Percentiles rank a stretch among this genome's conserved stretches.
Evolutionary conservation across 1,140 invertebrate genomes (phyloP).

Genomic region (Augochlora pura): DNA sequence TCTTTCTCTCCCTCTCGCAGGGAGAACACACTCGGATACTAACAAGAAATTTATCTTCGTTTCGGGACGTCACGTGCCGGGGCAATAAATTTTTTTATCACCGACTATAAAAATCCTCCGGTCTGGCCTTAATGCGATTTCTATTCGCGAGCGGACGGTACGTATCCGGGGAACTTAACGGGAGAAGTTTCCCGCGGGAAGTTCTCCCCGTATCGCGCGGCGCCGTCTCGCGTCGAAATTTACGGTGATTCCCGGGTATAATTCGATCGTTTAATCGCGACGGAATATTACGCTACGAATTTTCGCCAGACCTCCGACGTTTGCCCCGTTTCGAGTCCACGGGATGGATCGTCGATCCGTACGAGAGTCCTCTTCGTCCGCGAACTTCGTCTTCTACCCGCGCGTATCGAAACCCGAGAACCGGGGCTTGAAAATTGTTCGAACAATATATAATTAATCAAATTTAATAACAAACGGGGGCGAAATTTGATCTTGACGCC

Average conservation of each 20-base stretch:
- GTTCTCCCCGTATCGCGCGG: background rate
- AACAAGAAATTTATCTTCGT: conserved; percentile 50
- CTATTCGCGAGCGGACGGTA: conserved; percentile 29
- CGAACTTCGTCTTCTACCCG: no score
- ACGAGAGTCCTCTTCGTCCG: background rate
- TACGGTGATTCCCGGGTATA: background rate
- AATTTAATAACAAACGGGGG: no score
- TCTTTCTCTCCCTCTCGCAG: no score
- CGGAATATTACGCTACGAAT: background rate
- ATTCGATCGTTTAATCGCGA: background rate
- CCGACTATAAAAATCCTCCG: conserved; percentile 34
- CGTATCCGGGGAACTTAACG: background rate
- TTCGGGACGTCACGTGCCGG: conserved; percentile 31
- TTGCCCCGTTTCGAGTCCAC: background rate
- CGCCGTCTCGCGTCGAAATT: background rate
- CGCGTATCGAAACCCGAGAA: no score
- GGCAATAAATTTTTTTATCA: conserved; percentile 53
- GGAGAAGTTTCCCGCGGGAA: background rate
- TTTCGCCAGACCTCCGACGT: conserved; percentile 27
- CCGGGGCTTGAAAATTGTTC: no score
- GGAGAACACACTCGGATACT: background rate
- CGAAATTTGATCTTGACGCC: no score
- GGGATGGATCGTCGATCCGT: background rate
- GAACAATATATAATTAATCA: no score
- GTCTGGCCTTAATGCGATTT: conserved; percentile 44